phyloP scores from a whole-genome alignment of 2,888 invertebrate genomes.

The Microplitis deprimator region DNA sequence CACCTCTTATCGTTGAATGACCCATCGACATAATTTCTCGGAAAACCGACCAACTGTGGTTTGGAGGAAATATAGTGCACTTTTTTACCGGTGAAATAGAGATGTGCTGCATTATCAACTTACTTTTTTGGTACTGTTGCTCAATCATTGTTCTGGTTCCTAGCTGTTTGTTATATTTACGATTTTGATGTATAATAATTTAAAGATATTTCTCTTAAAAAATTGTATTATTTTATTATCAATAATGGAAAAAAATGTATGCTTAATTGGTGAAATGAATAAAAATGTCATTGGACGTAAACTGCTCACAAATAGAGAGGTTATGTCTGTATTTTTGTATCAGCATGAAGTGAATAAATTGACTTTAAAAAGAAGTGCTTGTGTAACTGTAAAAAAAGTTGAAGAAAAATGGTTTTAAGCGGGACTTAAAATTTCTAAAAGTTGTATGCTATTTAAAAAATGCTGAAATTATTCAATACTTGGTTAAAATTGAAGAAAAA shows the following conservation, averaged over 20 bases:
- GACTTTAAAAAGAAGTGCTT: neutral
- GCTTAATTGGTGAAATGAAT: neutral
- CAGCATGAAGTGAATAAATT: neutral
- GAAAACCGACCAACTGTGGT: neutral
- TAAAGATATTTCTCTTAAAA: neutral
- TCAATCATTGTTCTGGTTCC: no score
- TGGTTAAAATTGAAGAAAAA: conserved; percentile 11
- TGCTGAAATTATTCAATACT: neutral
- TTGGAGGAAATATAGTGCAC: neutral
- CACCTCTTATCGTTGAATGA: no score
- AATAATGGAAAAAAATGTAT: conserved; percentile 6
- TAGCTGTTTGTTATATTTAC: neutral
- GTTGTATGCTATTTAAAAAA: neutral
- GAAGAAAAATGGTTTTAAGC: conserved; percentile 15
- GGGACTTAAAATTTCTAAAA: neutral
- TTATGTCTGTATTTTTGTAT: conserved; percentile 12
- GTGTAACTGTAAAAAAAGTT: conserved; percentile 11
- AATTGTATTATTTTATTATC: neutral
- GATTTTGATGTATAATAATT: neutral
- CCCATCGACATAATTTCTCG: no score
- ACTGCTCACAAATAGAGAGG: conserved; percentile 4
- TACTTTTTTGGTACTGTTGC: no score
- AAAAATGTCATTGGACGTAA: conserved; percentile 2
- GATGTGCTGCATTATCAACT: no score
- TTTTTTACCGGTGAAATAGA: neutral